A percentile compares a stretch with the other conserved stretches of the same genome.
phyloP scores from a whole-genome alignment of 2,113 vertebrate genomes.

The Pituophis catenifer region DNA sequence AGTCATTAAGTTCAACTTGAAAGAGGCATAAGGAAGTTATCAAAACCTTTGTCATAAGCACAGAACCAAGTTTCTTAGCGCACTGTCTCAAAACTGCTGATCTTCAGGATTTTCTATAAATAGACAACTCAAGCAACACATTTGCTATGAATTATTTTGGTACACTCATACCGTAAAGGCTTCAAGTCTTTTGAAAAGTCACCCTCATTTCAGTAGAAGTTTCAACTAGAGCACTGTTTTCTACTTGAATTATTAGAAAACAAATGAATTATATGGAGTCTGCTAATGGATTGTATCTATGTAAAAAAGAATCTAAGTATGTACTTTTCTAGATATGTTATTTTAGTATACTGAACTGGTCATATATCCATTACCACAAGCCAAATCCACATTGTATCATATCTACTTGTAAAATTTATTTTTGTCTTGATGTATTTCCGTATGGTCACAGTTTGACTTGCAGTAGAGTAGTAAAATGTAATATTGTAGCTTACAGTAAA shows the following conservation, averaged over 20 bases:
- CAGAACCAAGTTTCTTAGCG: background rate
- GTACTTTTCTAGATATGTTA: background rate
- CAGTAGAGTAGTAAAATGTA: background rate
- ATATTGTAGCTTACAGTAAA: background rate
- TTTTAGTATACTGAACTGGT: background rate
- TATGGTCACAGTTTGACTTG: background rate
- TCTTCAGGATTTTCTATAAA: background rate
- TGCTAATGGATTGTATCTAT: background rate
- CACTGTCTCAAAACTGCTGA: background rate
- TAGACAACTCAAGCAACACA: background rate
- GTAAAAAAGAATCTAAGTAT: background rate
- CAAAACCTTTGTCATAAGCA: background rate
- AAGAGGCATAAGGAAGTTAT: background rate
- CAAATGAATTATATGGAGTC: background rate
- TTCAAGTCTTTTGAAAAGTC: background rate
- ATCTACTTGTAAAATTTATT: background rate
- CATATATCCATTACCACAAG: background rate
- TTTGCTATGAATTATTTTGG: background rate
- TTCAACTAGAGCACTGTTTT: background rate
- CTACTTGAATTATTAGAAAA: background rate
- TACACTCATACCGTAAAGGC: background rate
- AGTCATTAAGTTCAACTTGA: background rate
- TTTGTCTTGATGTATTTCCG: background rate
- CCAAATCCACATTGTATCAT: background rate
- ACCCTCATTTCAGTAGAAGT: background rate